Conservation (phyloP, 2,888 invertebrate genomes). For the Hetaerina titia region DNA sequence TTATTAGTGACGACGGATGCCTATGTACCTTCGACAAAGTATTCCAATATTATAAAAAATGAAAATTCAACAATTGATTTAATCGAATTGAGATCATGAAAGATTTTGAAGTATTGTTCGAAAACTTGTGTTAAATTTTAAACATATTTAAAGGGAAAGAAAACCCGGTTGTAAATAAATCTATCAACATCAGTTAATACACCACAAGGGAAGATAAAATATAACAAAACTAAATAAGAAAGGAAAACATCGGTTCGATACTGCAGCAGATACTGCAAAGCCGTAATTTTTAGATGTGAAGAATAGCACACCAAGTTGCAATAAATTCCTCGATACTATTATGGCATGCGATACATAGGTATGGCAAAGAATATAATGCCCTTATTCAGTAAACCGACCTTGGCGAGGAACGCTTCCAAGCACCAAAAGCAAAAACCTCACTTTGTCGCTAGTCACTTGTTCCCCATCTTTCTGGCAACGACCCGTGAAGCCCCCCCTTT, state of each 20-base stretch:
- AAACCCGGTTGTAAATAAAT: no score
- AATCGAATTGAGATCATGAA: no score
- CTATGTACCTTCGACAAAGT: no score
- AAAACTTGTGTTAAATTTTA: no score
- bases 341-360: background rate
- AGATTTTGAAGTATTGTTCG: no score
- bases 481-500: background rate
- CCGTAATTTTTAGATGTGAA: background rate
- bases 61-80: no score
- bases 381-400: background rate
- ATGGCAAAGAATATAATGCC: background rate
- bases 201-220: no score
- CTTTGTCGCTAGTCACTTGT: constrained; percentile 17
- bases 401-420: background rate
- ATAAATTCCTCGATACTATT: background rate
- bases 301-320: background rate
- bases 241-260: background rate
- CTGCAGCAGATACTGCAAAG: background rate
- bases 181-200: no score
- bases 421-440: background rate
- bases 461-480: constrained; percentile 1
- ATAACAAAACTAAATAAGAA: background rate
- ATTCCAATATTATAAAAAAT: no score
- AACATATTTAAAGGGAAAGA: no score
- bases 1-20: no score